Evolutionary conservation across 2,113 vertebrate genomes (phyloP), one percentile per base, ranked within the genome.

Genomic region (Hemiprocne comata): DNA sequence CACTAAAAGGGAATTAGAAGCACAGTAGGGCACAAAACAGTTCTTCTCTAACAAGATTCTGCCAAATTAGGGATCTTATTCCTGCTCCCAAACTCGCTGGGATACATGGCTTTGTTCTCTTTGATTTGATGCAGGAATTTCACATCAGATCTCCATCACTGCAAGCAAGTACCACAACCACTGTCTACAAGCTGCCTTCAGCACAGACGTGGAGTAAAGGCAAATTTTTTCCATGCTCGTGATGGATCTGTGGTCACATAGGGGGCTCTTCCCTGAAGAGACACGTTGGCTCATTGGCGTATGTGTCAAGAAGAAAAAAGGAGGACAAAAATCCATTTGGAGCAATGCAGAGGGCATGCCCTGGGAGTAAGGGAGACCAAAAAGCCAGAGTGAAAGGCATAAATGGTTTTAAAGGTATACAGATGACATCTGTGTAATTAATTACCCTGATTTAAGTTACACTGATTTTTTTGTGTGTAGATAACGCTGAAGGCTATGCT

Each of bases 281-380:
- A n/a, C 8, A 0, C 2, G n/a, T 55, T 0, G 0, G 64, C 28
- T 83, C 19, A n/a, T 19, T 2, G 3, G 11, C n/a, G 4, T 31
- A 16, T 10, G 5, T 14, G 10, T 62, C 48, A 55, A 76, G 36
- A 60, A 72, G 8, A 16, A 71, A 67, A 87, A 77, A 61, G 9
- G 6, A 34, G 0, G 3, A 2, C 1, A 23, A 48, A 40, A 67
- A 10, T 0, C 40, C 24, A 3, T 26, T 55, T 72, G 40, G n/a
- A 64, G 23, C 31, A 87, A 58, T 13, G 46, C 50, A 77, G 51
- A 94, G 46, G n/a, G 31, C 61, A 74, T 18, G 36, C 21, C 40
- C 50, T 24, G 13, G 31, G 54, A 55, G 29, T 33, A 7, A 34
- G 69, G 0, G 48, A 89, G 34, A 54, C 51, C 15, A 60, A 70